Conservation (phyloP, 2,888 invertebrate species). For the Halictus ligatus region DNA sequence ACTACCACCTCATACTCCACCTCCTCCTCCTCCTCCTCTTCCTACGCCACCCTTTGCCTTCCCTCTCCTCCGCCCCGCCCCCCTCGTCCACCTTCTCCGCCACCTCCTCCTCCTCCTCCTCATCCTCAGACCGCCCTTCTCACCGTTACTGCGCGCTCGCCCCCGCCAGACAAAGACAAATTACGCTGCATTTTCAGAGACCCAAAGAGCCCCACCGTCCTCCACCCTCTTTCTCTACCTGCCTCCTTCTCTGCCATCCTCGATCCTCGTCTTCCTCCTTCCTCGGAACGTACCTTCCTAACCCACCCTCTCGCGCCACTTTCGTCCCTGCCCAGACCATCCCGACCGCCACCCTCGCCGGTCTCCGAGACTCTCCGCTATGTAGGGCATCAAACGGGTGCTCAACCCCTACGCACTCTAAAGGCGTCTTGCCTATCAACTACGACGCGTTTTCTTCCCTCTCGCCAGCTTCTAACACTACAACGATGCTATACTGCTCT, state of each 20-base stretch:
- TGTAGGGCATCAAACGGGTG: slow-evolving; percentile 81
- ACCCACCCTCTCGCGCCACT: slow-evolving; percentile 68
- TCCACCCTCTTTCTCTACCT: slow-evolving; percentile 65
- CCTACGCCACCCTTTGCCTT: slow-evolving; percentile 27
- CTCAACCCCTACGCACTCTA: slow-evolving; percentile 80
- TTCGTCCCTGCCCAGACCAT: slow-evolving; percentile 71
- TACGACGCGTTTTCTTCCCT: slow-evolving; percentile 52
- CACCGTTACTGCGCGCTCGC: slow-evolving; percentile 78
- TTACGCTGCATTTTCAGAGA: slow-evolving; percentile 84
- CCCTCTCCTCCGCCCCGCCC: slow-evolving; percentile 16
- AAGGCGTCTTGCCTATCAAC: slow-evolving; percentile 68
- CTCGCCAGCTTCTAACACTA: slow-evolving; percentile 9
- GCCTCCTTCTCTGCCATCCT: slow-evolving; percentile 62
- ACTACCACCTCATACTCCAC: slow-evolving; percentile 34
- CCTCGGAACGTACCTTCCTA: slow-evolving; percentile 60
- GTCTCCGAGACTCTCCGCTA: slow-evolving; percentile 73
- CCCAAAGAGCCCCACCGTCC: slow-evolving; percentile 79
- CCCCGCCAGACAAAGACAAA: slow-evolving; percentile 84
- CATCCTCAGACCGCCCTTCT: slow-evolving; percentile 71
- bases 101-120: slow-evolving; percentile 12
- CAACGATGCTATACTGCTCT: too few relatives aligned
- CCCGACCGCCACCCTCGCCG: slow-evolving; percentile 63
- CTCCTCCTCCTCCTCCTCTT: slow-evolving; percentile 27
- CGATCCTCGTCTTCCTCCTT: slow-evolving; percentile 66
- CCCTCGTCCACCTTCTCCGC: slow-evolving; percentile 35